A percentile compares a stretch with the other conserved stretches of the same genome.
These are phyloP conservation scores for Dasypolia templi DNA, from an alignment of 2,888 invertebrate genomes.

Conservation along the genomic window DNA sequence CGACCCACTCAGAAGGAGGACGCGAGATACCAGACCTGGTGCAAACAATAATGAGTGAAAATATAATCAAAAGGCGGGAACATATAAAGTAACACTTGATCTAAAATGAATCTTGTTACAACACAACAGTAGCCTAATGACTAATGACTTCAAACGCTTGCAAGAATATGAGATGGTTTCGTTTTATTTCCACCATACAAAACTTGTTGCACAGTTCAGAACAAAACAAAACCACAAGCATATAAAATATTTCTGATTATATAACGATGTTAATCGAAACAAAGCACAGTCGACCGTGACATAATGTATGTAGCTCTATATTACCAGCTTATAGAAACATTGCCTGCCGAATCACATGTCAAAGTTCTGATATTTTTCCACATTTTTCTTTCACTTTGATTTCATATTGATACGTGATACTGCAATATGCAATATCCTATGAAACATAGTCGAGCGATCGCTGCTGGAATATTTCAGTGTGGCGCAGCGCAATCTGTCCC, in stretches of 20 bases:
- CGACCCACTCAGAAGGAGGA: conserved; percentile 94
- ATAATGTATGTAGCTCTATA: background rate
- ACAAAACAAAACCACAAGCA: background rate
- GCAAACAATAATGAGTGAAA: background rate
- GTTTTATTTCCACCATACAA: background rate
- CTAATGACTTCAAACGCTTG: background rate
- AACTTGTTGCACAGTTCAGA: background rate
- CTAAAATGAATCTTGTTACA: background rate
- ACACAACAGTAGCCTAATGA: background rate
- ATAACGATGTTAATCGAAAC: background rate
- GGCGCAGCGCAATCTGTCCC: conserved; percentile 21
- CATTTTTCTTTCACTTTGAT: conserved; percentile 29
- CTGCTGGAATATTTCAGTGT: conserved; percentile 19
- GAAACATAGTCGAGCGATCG: conserved; percentile 19
- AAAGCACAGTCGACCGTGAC: background rate
- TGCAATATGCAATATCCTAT: conserved; percentile 33
- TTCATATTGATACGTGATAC: conserved; percentile 17
- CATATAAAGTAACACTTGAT: background rate
- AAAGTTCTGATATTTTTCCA: conserved; percentile 7
- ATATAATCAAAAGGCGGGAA: background rate
- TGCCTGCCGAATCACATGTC: conserved; percentile 3
- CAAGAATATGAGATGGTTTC: background rate
- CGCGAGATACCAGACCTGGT: conserved; percentile 93
- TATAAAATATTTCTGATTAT: conserved; percentile 3
- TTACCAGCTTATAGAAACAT: background rate